Percentiles rank a stretch among this genome's conserved stretches.
Conservation (phyloP, 2,797 vertebrate genomes). For the Scomberomorus guttatus region DNA sequence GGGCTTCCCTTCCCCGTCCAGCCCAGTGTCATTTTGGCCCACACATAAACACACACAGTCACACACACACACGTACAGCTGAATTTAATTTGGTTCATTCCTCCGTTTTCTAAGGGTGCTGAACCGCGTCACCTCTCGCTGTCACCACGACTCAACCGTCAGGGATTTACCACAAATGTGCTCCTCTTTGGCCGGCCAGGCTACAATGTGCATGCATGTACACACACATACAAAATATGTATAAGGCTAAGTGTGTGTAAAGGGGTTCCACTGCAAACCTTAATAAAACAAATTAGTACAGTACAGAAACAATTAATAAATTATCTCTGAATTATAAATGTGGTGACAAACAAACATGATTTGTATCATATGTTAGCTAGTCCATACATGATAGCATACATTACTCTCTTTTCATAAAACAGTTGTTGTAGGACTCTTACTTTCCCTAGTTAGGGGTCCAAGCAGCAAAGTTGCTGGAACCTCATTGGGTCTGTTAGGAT, state of each 20-base stretch:
- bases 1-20: conserved; percentile 52
- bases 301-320: too few relatives aligned
- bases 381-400: too few relatives aligned
- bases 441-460: too few relatives aligned
- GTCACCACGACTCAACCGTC: conserved; percentile 52
- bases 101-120: conserved; percentile 58
- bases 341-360: too few relatives aligned
- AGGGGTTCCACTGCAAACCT: too few relatives aligned
- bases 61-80: conserved; percentile 60
- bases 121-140: conserved; percentile 66
- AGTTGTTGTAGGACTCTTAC: too few relatives aligned
- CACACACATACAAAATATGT: background rate
- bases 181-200: conserved; percentile 15
- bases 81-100: conserved; percentile 68
- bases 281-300: too few relatives aligned
- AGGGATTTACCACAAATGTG: conserved; percentile 55
- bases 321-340: too few relatives aligned
- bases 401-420: too few relatives aligned
- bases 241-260: background rate
- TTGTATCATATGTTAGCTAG: too few relatives aligned
- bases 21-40: conserved; percentile 49
- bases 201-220: background rate
- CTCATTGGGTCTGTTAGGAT: too few relatives aligned
- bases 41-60: conserved; percentile 44
- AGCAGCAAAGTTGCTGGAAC: too few relatives aligned